A percentile compares a stretch with the other conserved stretches of the same genome.
Conservation (phyloP, 2,113 vertebrate species). For the Procavia capensis region DNA sequence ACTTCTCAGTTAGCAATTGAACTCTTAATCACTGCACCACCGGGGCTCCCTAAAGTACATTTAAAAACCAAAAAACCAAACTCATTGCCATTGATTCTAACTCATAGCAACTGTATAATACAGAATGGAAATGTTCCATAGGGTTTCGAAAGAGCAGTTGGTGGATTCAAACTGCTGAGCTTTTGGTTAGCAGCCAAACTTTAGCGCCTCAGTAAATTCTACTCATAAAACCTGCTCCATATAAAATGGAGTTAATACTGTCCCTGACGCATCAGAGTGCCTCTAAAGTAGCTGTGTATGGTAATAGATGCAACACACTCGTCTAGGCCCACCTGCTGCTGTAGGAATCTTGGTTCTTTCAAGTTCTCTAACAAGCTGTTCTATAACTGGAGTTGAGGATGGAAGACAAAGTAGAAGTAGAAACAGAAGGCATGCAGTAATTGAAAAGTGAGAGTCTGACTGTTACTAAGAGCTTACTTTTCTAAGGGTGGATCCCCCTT, state of each 20-base stretch:
- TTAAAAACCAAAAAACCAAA: too few species aligned
- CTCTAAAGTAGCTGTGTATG: not conserved
- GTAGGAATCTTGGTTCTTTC: not conserved
- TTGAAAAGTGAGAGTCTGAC: not conserved
- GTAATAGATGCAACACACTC: fast-evolving
- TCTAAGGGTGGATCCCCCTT: not conserved
- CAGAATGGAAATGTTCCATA: too few species aligned
- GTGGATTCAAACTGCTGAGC: too few species aligned
- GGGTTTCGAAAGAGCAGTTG: too few species aligned
- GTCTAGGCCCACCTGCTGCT: not conserved
- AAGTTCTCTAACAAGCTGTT: not conserved
- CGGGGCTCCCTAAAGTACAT: not conserved
- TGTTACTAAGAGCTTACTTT: not conserved
- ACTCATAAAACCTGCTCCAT: not conserved
- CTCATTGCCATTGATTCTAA: too few species aligned
- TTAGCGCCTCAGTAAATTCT: not conserved
- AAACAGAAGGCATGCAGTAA: not conserved
- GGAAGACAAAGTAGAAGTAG: not conserved
- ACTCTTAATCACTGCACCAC: not conserved
- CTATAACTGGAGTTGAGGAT: not conserved
- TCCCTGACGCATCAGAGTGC: too few species aligned
- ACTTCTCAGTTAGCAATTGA: not conserved
- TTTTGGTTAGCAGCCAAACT: too few species aligned
- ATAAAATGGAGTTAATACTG: not conserved
- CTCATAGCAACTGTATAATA: too few species aligned